Conservation (phyloP, 2,888 invertebrate species). For the Miltochrista miniata region DNA sequence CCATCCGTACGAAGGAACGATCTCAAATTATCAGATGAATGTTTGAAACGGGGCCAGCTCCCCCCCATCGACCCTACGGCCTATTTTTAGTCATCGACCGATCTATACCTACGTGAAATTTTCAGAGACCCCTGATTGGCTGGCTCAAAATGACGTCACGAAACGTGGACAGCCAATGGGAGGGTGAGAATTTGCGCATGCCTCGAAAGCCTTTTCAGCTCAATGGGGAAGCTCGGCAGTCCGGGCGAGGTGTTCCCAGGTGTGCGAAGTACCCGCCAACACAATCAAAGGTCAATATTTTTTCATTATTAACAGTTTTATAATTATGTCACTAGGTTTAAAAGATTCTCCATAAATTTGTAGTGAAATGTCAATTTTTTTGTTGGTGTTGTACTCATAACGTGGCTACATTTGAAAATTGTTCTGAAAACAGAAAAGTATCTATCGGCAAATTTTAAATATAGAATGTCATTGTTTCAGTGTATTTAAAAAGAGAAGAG, state of each 20-base stretch:
- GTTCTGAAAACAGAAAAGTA: background rate
- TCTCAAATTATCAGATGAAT: constrained; percentile 36
- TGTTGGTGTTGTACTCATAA: background rate
- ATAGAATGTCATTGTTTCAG: background rate
- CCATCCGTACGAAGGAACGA: constrained; percentile 25
- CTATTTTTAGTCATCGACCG: constrained; percentile 79
- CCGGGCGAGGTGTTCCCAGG: constrained; percentile 77
- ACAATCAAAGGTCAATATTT: constrained; percentile 69
- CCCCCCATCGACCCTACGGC: constrained; percentile 45
- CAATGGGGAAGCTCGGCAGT: constrained; percentile 61
- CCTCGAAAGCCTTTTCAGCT: constrained; percentile 57
- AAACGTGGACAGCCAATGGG: constrained; percentile 61
- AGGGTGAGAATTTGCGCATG: constrained; percentile 61
- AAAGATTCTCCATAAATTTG: background rate
- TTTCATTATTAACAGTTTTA: constrained; percentile 7
- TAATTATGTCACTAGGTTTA: constrained; percentile 46
- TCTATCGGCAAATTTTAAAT: background rate
- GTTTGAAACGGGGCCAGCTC: constrained; percentile 30
- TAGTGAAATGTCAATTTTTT: constrained; percentile 12
- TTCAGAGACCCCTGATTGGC: constrained; percentile 70
- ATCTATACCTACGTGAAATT: constrained; percentile 76
- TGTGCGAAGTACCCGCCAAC: constrained; percentile 73
- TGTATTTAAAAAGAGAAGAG: background rate
- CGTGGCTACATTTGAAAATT: background rate
- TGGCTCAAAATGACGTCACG: constrained; percentile 68